phyloP scores from a whole-genome alignment of 2,113 vertebrate species.

The human (Homo sapiens) region GRCh38 chr13:48692501-48693000 shows the following conservation, averaged over 20 bases:
- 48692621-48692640: neutral
- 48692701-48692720: neutral
- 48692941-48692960: neutral
- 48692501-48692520: neutral
- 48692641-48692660: neutral
- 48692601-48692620: neutral
- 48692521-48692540: neutral
- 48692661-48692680: neutral
- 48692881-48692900: neutral
- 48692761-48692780: neutral
- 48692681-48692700: neutral
- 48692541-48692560: neutral
- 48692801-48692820: neutral
- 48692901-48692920: neutral
- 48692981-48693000: neutral
- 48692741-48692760: neutral
- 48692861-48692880: neutral
- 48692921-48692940: neutral
- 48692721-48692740: neutral
- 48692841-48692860: neutral
- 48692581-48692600: neutral
- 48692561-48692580: neutral
- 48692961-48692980: neutral
- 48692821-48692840: neutral
- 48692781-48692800: neutral